Percentiles rank a stretch among this genome's conserved stretches.
Evolutionary conservation across 2,888 invertebrate species (phyloP).

Genomic region (Tribolium freemani): DNA sequence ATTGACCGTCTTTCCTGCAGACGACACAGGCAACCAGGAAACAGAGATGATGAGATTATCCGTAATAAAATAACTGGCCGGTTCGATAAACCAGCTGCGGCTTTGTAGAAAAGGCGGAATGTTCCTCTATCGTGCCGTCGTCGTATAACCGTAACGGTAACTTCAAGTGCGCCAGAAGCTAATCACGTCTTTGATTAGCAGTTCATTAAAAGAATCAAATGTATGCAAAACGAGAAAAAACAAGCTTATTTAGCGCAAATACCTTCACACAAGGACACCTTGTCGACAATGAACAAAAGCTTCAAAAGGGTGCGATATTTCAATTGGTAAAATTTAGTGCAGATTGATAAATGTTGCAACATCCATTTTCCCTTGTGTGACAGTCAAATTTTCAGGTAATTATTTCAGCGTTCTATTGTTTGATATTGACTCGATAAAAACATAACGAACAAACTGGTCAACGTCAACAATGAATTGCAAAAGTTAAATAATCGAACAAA

Average conservation of each 20-base stretch:
- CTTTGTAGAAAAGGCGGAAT: slow-evolving; percentile 37
- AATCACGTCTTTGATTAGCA: slow-evolving; percentile 55
- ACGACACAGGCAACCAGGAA: slow-evolving; percentile 44
- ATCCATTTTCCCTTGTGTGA: background rate
- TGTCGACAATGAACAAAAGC: background rate
- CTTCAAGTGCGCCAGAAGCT: slow-evolving; percentile 45
- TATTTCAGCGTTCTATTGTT: background rate
- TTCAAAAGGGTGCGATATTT: background rate
- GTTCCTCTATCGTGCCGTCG: slow-evolving; percentile 34
- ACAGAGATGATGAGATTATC: slow-evolving; percentile 47
- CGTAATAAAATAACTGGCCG: slow-evolving; percentile 48
- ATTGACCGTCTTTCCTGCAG: slow-evolving; percentile 17
- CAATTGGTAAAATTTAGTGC: too few species aligned
- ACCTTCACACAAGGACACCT: slow-evolving; percentile 24
- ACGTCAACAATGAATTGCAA: background rate
- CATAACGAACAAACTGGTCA: background rate
- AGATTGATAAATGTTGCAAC: background rate
- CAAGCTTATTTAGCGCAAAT: slow-evolving; percentile 4
- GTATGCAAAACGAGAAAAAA: background rate
- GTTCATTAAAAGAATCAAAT: slow-evolving; percentile 46
- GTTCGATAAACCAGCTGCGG: slow-evolving; percentile 45
- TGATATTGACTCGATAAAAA: background rate
- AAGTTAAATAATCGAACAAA: background rate
- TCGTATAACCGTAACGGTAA: slow-evolving; percentile 46
- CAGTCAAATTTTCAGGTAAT: background rate